A percentile compares a stretch with the other conserved stretches of the same genome.
phyloP scores from a whole-genome alignment of 92 coral and sea anemone genomes.

The Porites rus region DNA sequence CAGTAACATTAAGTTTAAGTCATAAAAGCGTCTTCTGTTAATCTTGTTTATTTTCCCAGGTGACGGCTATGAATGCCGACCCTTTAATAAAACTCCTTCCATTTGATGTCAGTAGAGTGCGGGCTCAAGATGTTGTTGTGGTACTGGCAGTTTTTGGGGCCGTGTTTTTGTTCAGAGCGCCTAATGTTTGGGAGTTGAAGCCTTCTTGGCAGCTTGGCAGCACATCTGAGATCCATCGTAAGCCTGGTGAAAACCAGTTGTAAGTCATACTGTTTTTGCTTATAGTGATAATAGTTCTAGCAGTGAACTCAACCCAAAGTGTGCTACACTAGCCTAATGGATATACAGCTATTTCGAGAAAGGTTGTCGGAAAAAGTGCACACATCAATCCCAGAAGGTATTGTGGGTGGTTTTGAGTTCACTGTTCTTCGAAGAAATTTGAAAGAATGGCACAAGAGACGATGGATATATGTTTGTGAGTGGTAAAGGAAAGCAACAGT shows the following conservation, averaged over 20 bases:
- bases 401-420: too few species aligned
- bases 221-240: background rate
- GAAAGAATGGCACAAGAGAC: too few species aligned
- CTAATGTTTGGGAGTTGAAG: slow-evolving; percentile 82
- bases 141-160: slow-evolving; percentile 71
- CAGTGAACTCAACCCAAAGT: background rate
- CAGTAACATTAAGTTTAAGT: too few species aligned
- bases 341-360: too few species aligned
- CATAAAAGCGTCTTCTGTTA: background rate
- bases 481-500: too few species aligned
- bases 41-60: background rate
- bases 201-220: slow-evolving; percentile 88
- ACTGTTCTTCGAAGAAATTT: too few species aligned
- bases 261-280: slow-evolving; percentile 43
- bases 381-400: too few species aligned
- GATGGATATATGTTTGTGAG: too few species aligned
- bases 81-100: slow-evolving; percentile 51
- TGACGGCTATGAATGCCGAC: slow-evolving; percentile 34
- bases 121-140: slow-evolving; percentile 88
- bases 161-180: slow-evolving; percentile 90
- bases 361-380: too few species aligned
- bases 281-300: background rate
- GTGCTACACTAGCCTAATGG: too few species aligned
- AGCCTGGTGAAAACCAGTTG: slow-evolving; percentile 40
- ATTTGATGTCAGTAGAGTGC: slow-evolving; percentile 52